Evolutionary conservation across 2,888 invertebrate species (phyloP), one percentile per base, ranked within the genome.

Genomic region (Celastrina argiolus): DNA sequence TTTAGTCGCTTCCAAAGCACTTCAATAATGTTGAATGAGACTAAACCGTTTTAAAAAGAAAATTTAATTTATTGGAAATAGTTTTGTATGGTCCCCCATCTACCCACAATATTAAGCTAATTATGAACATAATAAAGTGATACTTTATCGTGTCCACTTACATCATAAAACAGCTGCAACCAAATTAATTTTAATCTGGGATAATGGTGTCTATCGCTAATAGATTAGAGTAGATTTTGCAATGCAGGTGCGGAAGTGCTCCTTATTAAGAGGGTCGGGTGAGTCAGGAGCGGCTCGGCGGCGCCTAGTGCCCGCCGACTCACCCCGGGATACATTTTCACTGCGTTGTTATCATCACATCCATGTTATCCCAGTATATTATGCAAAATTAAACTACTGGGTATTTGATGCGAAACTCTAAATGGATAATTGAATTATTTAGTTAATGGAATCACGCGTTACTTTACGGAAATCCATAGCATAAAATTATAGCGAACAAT

Each of bases 241-340:
- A 26, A 51, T 70, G 73, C 72, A 72, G 74, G 72, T 74, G 75
- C 72, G 58, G 58, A 58, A 58, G 31, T 58, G 58, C 75, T 75
- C 75, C 75, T 74, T 71, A 73, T 78, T 80, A 87, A 85, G 75
- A 83, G 82, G 87, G 85, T 76, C 85, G 77, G 70, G 75, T 87
- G 87, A 87, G 78, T 87, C 87, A 87, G 51, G 74, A 82, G 74
- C 86, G 86, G 75, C 85, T 77, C 77, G 78, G 76, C 80, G 87
- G 87, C 87, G 87, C 85, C 86, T 72, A 75, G 78, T 73, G 77
- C 70, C 75, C 75, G 74, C 72, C 74, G 71, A 75, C 74, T 72
- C 74, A 74, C 74, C 56, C 74, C 66, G 74, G 77, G 72, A 76
- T 76, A 79, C 66, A 64, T 59, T 58, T 61, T 81, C 81, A 83